Conservation (phyloP, 2,888 invertebrate species). For the Gisinianus flammeolus region DNA sequence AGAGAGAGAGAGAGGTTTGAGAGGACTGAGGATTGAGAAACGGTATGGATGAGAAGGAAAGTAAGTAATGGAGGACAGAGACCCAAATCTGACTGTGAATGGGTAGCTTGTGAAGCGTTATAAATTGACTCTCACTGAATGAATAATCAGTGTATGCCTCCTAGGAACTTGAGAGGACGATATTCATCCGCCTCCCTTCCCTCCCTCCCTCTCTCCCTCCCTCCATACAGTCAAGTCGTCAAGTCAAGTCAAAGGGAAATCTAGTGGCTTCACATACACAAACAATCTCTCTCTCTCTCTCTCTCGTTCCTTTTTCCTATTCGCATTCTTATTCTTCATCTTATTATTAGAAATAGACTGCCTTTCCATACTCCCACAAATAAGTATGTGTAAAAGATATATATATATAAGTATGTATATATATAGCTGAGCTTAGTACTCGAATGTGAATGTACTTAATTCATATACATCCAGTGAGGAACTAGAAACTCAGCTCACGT, state of each 20-base stretch:
- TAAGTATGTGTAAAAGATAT: no score
- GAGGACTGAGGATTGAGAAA: neutral
- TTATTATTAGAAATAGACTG: no score
- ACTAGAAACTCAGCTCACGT: neutral
- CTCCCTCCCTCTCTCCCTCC: no score
- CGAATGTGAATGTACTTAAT: no score
- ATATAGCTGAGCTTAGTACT: no score
- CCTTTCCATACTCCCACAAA: no score
- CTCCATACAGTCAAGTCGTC: neutral
- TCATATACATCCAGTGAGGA: no score
- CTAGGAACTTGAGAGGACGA: neutral
- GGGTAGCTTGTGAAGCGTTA: slow-evolving; percentile 5
- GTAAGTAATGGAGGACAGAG: neutral
- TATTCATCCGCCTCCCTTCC: neutral
- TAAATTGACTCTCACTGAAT: slow-evolving; percentile 16
- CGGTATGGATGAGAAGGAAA: neutral
- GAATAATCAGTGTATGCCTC: slow-evolving; percentile 5
- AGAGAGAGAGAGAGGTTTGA: neutral
- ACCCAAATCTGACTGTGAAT: neutral
- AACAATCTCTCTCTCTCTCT: no score
- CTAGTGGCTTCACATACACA: no score
- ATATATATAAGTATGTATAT: no score
- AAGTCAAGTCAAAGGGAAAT: neutral
- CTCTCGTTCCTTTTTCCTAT: no score
- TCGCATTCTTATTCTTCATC: no score